Percentiles rank a stretch among this genome's conserved stretches.
These are phyloP conservation scores for Drosophila oshimai DNA, from an alignment of 1,140 invertebrate species.

Conservation along the genomic window DNA sequence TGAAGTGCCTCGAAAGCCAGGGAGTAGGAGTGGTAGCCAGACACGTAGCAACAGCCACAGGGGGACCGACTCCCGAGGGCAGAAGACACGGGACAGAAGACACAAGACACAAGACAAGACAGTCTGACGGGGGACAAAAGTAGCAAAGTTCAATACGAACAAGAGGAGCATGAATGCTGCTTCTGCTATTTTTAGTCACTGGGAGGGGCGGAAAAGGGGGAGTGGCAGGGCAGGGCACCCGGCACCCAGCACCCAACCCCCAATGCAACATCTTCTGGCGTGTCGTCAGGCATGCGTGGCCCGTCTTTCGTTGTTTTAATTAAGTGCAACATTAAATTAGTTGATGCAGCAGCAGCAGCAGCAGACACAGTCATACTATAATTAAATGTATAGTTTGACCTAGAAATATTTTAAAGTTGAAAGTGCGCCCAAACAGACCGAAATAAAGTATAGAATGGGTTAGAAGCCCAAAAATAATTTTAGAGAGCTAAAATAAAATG, in stretches of 20 bases:
- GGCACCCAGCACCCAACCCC: no score
- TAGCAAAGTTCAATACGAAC: conserved; percentile 76
- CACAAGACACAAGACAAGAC: conserved; percentile 43
- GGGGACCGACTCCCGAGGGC: conserved; percentile 41
- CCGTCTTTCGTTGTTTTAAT: conserved; percentile 61
- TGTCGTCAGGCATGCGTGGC: conserved; percentile 60
- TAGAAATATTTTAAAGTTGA: conserved; percentile 72
- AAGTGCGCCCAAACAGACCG: conserved; percentile 29
- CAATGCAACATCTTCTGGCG: conserved; percentile 32
- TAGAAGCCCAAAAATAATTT: conserved; percentile 16
- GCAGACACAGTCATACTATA: conserved; percentile 53
- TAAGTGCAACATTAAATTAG: conserved; percentile 81
- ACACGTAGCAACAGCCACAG: conserved; percentile 56
- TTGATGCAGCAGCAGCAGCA: conserved; percentile 34
- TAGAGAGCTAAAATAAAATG: not conserved
- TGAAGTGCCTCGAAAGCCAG: conserved; percentile 53
- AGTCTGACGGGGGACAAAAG: conserved; percentile 47
- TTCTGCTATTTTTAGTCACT: conserved; percentile 64
- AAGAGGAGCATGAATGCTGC: conserved; percentile 50
- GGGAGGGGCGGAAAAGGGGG: not conserved
- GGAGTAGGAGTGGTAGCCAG: conserved; percentile 66
- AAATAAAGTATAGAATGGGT: conserved; percentile 6
- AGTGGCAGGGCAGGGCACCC: conserved; percentile 8
- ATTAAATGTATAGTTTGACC: conserved; percentile 74
- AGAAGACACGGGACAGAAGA: conserved; percentile 27